These are phyloP conservation scores for Sepioteuthis lessoniana DNA, from an alignment of 2,888 invertebrate species.

Conservation along the genomic window DNA sequence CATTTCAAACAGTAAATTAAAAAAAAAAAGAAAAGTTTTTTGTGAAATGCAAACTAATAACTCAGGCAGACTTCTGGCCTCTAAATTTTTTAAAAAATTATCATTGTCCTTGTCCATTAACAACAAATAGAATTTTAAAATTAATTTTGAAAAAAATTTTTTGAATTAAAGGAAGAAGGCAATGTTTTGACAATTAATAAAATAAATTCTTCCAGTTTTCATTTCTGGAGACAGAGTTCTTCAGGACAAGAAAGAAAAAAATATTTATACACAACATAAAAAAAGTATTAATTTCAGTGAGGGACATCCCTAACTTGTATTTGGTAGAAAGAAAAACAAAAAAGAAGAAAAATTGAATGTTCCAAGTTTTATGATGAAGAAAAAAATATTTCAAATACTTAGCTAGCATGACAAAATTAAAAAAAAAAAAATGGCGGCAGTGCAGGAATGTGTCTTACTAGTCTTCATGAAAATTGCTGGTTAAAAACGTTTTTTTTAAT, in stretches of 20 bases:
- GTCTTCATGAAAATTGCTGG: not conserved
- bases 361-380: too few species aligned
- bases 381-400: not conserved
- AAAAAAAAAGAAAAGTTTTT: not conserved
- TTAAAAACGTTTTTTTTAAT: not conserved
- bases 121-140: not conserved
- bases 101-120: not conserved
- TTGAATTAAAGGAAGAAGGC: not conserved
- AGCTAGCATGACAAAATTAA: not conserved
- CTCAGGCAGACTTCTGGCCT: not conserved
- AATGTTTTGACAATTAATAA: not conserved
- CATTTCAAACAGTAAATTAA: not conserved
- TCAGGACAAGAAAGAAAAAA: not conserved
- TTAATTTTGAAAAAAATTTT: not conserved
- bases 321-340: not conserved
- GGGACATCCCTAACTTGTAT: not conserved
- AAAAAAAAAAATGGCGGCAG: not conserved
- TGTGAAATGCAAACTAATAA: not conserved
- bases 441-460: not conserved
- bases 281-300: not conserved
- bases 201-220: not conserved
- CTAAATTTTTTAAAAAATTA: not conserved
- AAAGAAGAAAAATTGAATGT: not conserved
- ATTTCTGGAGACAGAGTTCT: not conserved
- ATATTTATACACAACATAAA: not conserved